Conservation (phyloP, 2,888 invertebrate genomes). For the Calliphora vomitoria region DNA sequence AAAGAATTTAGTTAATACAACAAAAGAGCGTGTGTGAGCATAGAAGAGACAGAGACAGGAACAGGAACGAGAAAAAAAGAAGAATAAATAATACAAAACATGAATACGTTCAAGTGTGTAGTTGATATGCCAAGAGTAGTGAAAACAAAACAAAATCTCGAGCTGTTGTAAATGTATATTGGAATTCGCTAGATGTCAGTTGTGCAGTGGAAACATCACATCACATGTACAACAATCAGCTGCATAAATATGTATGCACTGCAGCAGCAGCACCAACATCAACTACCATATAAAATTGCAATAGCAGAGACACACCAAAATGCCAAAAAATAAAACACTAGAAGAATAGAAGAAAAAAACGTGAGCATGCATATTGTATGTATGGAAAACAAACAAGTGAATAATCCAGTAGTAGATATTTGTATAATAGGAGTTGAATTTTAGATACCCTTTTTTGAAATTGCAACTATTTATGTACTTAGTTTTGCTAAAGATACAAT, state of each 20-base stretch:
- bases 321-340: too few species aligned
- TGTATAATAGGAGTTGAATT: constrained; percentile 4
- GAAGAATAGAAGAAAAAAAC: constrained; percentile 2
- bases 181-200: constrained; percentile 68
- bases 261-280: background rate
- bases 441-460: background rate
- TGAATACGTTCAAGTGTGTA: constrained; percentile 47
- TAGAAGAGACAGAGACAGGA: constrained; percentile 8
- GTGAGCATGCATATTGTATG: constrained; percentile 60
- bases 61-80: background rate
- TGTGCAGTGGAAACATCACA: constrained; percentile 51
- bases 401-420: constrained; percentile 33
- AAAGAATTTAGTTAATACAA: constrained; percentile 46
- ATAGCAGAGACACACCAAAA: background rate
- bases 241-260: constrained; percentile 51
- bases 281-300: constrained; percentile 12
- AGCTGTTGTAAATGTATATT: constrained; percentile 55
- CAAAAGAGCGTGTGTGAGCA: background rate
- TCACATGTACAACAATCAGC: constrained; percentile 67
- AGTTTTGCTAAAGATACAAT: background rate
- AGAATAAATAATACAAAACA: constrained; percentile 32
- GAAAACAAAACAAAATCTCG: constrained; percentile 33
- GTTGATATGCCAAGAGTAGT: constrained; percentile 41
- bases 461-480: too few species aligned
- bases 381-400: constrained; percentile 47